Evolutionary conservation across 1,140 invertebrate species (phyloP), one percentile per base, ranked within the genome.

Genomic region (Drosophila jambulina): DNA sequence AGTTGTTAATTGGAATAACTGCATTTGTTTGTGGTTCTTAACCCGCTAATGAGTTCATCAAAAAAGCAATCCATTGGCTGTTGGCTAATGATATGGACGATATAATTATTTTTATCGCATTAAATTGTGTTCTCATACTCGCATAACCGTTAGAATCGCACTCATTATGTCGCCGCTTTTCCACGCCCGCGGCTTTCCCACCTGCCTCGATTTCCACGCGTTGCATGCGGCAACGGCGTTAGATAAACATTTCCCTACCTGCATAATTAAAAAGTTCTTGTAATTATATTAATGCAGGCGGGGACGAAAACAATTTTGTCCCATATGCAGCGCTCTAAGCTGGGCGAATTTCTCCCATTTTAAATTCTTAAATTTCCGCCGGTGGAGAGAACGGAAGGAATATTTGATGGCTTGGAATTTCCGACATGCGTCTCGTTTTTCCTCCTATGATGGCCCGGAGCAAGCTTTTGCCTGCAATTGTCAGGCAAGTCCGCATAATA

Each of bases 191-290:
- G 53, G 42, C 38, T 74, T 74, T 75, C 32, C 71, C 58, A 43
- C 58, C 29, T 65, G 61, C 45, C 72, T 58, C 53, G 46, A 23
- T 76, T 76, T 76, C 61, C 61, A 76, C 68, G 70, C 43, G 54
- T 60, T 60, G 68, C 70, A 74, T 72, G 68, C 54, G 54, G 36
- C 68, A 46, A n/a, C 60, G 54, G 42, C 45, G 46, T 72, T 76
- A 67, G 48, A 49, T 67, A 76, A 76, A 76, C 68, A 72, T 72
- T 72, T 51, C 36, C 67, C 70, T 49, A 60, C 80, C 38, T 34
- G 43, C 70, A 75, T 75, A 75, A 63, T 63, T 75, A 56, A 63
- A 75, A 61, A 61, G 38, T 56, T 38, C 42, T 38, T 56, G 69
- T 32, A 48, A 40, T 48, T 42, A 27, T 10, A 51, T 60, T 53